phyloP scores from a whole-genome alignment of 2,888 invertebrate species.

The Polymixis flavicincta region DNA sequence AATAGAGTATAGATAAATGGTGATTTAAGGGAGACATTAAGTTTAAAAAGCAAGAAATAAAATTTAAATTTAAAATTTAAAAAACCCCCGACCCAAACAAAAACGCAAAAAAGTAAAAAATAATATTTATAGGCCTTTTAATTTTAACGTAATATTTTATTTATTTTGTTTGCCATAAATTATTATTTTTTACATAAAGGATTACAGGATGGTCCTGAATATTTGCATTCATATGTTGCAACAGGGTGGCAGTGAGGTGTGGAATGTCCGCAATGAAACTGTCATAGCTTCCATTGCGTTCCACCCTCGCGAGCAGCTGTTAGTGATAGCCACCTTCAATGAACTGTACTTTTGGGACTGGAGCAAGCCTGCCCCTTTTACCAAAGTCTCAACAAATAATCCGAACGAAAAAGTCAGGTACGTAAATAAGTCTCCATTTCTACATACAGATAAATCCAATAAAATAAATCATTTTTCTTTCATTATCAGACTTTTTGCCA shows the following conservation, averaged over 20 bases:
- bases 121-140: no score
- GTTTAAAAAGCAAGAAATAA: no score
- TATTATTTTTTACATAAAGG: background rate
- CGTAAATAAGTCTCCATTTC: constrained; percentile 62
- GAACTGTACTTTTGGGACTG: constrained; percentile 97
- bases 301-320: constrained; percentile 95
- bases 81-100: no score
- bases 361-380: constrained; percentile 94
- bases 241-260: constrained; percentile 96
- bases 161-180: background rate
- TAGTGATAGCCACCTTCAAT: constrained; percentile 96
- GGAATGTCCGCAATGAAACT: constrained; percentile 93
- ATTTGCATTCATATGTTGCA: constrained; percentile 19
- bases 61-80: no score
- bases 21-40: no score
- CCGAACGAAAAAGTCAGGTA: constrained; percentile 95
- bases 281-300: constrained; percentile 96
- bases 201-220: background rate
- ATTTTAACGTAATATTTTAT: no score
- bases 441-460: background rate
- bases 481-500: background rate
- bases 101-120: no score
- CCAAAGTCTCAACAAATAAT: constrained; percentile 93
- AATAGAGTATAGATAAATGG: no score
- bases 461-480: background rate